Evolutionary conservation across 2,888 invertebrate genomes (phyloP).

Genomic region (Noctuana brunneofusca): DNA sequence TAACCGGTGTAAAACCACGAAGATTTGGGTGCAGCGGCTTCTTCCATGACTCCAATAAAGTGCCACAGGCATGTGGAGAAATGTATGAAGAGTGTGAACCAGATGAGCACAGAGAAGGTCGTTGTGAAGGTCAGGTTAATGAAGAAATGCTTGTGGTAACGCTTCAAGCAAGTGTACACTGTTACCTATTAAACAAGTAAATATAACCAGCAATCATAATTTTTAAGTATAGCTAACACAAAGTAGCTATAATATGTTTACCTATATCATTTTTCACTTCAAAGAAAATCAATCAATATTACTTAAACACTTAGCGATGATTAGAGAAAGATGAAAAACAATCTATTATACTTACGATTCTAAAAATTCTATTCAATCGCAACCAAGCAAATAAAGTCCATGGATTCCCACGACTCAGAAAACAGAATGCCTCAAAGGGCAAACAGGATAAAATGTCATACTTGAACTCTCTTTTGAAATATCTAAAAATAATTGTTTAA

Average conservation of each 20-base stretch:
- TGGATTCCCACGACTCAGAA: constrained; percentile 35
- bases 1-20: constrained; percentile 62
- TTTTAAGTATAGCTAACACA: no score
- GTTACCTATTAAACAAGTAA: constrained; percentile 49
- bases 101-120: constrained; percentile 54
- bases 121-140: constrained; percentile 57
- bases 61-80: constrained; percentile 61
- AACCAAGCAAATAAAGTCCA: constrained; percentile 57
- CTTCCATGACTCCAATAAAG: constrained; percentile 58
- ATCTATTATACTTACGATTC: constrained; percentile 49
- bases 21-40: constrained; percentile 43
- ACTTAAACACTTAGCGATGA: no score
- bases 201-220: no score
- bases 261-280: no score
- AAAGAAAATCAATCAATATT: no score
- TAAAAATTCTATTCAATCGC: constrained; percentile 61
- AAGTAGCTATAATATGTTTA: no score
- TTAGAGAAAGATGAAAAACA: no score
- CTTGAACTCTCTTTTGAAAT: constrained; percentile 56
- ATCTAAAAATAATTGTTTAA: constrained; percentile 46
- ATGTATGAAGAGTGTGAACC: constrained; percentile 67
- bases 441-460: constrained; percentile 60
- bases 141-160: constrained; percentile 53
- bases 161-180: constrained; percentile 54
- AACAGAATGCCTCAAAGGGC: constrained; percentile 56